Conservation (phyloP, 2,888 invertebrate species). For the Polyommatus iphigenia region DNA sequence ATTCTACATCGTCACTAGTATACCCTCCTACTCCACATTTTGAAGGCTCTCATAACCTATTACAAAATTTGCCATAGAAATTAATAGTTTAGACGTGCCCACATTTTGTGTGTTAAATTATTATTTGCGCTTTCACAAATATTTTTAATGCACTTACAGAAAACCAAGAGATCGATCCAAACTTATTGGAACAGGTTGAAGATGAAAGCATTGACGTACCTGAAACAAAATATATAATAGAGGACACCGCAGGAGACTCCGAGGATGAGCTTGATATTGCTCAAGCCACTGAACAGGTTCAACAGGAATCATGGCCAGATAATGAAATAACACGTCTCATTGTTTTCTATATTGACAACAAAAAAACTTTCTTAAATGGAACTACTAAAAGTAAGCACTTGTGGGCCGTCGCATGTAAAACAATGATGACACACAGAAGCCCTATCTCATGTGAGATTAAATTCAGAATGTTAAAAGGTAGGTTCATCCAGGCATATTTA, state of each 20-base stretch:
- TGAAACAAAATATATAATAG: slow-evolving; percentile 45
- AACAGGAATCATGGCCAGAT: slow-evolving; percentile 56
- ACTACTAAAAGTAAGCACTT: slow-evolving; percentile 58
- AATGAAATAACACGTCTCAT: slow-evolving; percentile 61
- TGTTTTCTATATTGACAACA: slow-evolving; percentile 69
- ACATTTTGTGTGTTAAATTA: too few relatives aligned
- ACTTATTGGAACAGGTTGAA: slow-evolving; percentile 40
- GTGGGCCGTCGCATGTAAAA: slow-evolving; percentile 69
- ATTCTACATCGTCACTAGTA: neutral
- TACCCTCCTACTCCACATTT: neutral
- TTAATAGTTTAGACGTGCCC: too few relatives aligned
- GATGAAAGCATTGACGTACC: slow-evolving; percentile 40
- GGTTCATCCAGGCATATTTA: slow-evolving; percentile 52
- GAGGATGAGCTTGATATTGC: slow-evolving; percentile 41
- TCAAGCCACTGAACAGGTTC: slow-evolving; percentile 40
- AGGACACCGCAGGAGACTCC: slow-evolving; percentile 45
- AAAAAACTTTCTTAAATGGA: slow-evolving; percentile 59
- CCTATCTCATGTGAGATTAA: slow-evolving; percentile 58
- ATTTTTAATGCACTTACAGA: slow-evolving; percentile 48
- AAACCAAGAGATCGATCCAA: slow-evolving; percentile 47
- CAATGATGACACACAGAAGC: slow-evolving; percentile 61
- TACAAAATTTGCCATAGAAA: too few relatives aligned
- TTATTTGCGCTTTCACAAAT: neutral
- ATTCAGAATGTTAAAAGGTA: slow-evolving; percentile 53
- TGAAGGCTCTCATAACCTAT: neutral